Percentiles rank a stretch among this genome's conserved stretches.
Evolutionary conservation across 2,888 invertebrate species (phyloP).

Genomic region (Drosophila lutescens): DNA sequence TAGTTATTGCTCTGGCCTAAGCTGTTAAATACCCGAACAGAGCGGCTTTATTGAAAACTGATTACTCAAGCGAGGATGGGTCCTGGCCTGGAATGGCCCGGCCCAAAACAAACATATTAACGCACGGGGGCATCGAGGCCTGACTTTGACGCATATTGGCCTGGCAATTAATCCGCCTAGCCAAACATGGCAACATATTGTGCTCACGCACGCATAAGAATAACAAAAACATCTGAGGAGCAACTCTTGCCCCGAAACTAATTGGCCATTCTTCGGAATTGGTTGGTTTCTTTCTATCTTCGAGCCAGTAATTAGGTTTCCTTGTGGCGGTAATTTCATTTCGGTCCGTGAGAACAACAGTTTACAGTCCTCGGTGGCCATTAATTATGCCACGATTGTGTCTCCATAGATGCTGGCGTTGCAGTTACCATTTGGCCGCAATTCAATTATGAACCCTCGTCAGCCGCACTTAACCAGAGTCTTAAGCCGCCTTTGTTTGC

Average conservation of each 20-base stretch:
- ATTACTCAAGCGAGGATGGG: constrained; percentile 36
- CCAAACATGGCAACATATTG: constrained; percentile 64
- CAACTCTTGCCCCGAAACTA: constrained; percentile 28
- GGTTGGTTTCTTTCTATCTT: not conserved
- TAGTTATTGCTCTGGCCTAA: constrained; percentile 29
- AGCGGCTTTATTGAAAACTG: constrained; percentile 67
- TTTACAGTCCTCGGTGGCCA: constrained; percentile 45
- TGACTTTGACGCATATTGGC: constrained; percentile 66
- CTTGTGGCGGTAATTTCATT: constrained; percentile 33
- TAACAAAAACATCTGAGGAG: constrained; percentile 34
- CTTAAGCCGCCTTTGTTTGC: constrained; percentile 63
- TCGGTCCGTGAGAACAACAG: constrained; percentile 37
- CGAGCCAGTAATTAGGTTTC: constrained; percentile 19
- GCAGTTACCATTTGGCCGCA: constrained; percentile 67
- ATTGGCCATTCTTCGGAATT: constrained; percentile 27
- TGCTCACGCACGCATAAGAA: constrained; percentile 55
- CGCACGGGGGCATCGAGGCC: constrained; percentile 34
- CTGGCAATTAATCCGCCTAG: constrained; percentile 69
- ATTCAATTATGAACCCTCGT: constrained; percentile 65
- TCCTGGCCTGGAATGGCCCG: not conserved
- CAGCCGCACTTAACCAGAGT: constrained; percentile 57
- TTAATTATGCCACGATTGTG: constrained; percentile 69
- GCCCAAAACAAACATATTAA: constrained; percentile 33
- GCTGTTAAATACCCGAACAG: constrained; percentile 48
- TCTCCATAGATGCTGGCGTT: constrained; percentile 19